phyloP scores from a whole-genome alignment of 2,113 vertebrate genomes.

The Xyliphius kryptos region DNA sequence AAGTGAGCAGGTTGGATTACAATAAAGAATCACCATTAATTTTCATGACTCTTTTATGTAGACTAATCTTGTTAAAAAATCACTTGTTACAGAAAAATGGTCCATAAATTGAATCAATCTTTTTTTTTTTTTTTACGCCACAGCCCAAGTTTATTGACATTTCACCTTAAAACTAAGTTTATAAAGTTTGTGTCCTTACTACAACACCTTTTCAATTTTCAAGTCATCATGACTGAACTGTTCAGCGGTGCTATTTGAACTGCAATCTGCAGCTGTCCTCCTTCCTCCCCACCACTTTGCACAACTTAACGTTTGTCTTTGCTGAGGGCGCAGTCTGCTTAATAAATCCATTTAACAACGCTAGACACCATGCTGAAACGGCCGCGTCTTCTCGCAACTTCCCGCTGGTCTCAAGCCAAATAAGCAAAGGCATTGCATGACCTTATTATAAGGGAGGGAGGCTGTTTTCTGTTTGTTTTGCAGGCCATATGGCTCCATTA shows the following conservation, averaged over 20 bases:
- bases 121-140: too few species aligned
- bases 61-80: too few species aligned
- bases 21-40: too few species aligned
- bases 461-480: slow-evolving; percentile 67
- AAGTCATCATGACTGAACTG: slow-evolving; percentile 15
- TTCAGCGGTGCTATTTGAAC: slow-evolving; percentile 20
- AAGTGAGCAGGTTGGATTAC: too few species aligned
- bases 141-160: not conserved
- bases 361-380: slow-evolving; percentile 42
- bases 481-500: slow-evolving; percentile 72
- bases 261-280: slow-evolving; percentile 28
- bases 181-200: slow-evolving; percentile 16
- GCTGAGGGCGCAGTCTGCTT: slow-evolving; percentile 34
- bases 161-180: slow-evolving; percentile 11
- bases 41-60: too few species aligned
- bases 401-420: slow-evolving; percentile 40
- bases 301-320: slow-evolving; percentile 42
- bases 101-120: too few species aligned
- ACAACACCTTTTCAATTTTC: slow-evolving; percentile 13
- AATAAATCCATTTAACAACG: slow-evolving; percentile 40
- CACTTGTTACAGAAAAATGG: too few species aligned
- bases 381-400: slow-evolving; percentile 37
- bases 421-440: slow-evolving; percentile 56
- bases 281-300: slow-evolving; percentile 27
- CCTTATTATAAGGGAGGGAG: slow-evolving; percentile 59